phyloP scores from a whole-genome alignment of 2,888 invertebrate genomes.

The Arge pagana region DNA sequence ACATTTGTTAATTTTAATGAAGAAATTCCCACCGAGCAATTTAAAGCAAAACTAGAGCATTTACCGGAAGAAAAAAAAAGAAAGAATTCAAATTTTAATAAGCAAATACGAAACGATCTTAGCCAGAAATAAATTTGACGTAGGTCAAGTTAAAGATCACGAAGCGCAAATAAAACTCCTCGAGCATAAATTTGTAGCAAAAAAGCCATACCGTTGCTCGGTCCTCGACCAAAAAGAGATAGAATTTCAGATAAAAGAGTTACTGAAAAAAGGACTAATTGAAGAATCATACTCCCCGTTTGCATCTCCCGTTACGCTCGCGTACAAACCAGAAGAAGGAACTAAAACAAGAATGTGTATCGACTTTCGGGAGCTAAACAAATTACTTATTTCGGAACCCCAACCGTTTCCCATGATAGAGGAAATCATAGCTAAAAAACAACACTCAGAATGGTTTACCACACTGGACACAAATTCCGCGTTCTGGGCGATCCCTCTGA shows the following conservation, averaged over 20 bases:
- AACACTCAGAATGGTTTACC: conserved; percentile 25
- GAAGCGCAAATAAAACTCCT: conserved; percentile 24
- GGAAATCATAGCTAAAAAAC: conserved; percentile 24
- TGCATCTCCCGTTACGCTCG: conserved; percentile 29
- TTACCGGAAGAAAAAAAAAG: conserved; percentile 10
- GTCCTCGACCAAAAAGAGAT: conserved; percentile 25
- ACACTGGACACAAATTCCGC: conserved; percentile 29
- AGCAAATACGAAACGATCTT: conserved; percentile 17
- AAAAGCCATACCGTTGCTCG: conserved; percentile 24
- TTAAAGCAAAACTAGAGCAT: conserved; percentile 11
- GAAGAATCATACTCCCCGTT: conserved; percentile 27
- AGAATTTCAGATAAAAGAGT: conserved; percentile 22
- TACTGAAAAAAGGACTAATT: conserved; percentile 21
- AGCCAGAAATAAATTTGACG: conserved; percentile 22
- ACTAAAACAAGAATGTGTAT: conserved; percentile 23
- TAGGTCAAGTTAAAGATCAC: conserved; percentile 22
- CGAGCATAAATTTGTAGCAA: conserved; percentile 21
- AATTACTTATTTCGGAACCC: conserved; percentile 24
- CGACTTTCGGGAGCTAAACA: conserved; percentile 25
- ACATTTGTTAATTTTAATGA: not conserved
- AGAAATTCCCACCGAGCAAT: conserved; percentile 5
- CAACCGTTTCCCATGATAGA: conserved; percentile 31
- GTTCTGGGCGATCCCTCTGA: conserved; percentile 30
- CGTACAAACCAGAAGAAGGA: conserved; percentile 26
- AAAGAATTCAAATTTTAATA: conserved; percentile 12